A percentile compares a stretch with the other conserved stretches of the same genome.
phyloP scores from a whole-genome alignment of 2,113 vertebrate genomes.

The Etia nguti region DNA sequence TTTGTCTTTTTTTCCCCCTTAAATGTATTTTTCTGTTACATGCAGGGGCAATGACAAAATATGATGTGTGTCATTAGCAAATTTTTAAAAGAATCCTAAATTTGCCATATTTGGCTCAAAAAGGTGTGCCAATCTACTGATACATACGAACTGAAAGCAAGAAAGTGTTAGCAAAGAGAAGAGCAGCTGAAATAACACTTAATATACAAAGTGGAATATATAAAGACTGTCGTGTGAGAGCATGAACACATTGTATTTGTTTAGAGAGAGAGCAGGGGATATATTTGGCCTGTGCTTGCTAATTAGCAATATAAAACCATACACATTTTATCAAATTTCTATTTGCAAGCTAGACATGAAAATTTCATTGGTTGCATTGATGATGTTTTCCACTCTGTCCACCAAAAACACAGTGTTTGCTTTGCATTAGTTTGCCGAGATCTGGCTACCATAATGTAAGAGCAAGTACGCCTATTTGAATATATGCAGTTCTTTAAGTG shows the following conservation, averaged over 20 bases:
- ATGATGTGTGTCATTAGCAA: background rate
- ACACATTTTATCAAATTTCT: background rate
- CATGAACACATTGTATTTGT: background rate
- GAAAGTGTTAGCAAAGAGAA: background rate
- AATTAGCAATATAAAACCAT: background rate
- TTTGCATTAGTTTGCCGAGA: background rate
- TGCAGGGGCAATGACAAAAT: background rate
- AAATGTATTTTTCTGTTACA: background rate
- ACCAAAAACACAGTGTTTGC: background rate
- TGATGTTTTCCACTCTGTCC: background rate
- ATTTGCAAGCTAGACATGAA: background rate
- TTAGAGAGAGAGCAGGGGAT: background rate
- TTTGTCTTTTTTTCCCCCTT: fast-evolving
- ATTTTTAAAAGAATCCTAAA: background rate
- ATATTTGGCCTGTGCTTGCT: background rate
- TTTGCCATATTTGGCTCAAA: background rate
- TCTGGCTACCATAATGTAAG: background rate
- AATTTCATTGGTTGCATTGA: background rate
- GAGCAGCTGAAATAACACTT: background rate
- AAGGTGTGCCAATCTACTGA: background rate
- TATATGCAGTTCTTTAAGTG: background rate
- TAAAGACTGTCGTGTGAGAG: background rate
- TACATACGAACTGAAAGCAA: background rate
- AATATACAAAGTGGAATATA: background rate
- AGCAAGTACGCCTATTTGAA: background rate